A percentile compares a stretch with the other conserved stretches of the same genome.
phyloP scores from a whole-genome alignment of 1,140 invertebrate species.

The Rhopalosiphum maidis region DNA sequence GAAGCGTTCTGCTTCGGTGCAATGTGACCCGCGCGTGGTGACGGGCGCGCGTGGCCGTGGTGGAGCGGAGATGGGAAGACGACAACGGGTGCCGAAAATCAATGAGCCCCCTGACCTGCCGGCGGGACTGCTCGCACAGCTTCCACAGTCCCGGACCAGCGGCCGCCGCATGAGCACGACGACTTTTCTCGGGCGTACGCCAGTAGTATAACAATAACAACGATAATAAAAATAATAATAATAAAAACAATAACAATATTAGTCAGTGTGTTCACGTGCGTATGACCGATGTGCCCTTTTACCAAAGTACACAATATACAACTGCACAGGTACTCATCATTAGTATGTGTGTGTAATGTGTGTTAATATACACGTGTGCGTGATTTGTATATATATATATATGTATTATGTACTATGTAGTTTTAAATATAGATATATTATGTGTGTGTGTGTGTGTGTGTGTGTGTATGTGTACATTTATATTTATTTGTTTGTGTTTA shows the following conservation, averaged over 20 bases:
- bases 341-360: not conserved
- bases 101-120: slow-evolving; percentile 57
- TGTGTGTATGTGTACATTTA: not conserved
- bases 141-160: slow-evolving; percentile 56
- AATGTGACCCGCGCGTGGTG: slow-evolving; percentile 32
- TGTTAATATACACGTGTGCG: not conserved
- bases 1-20: slow-evolving; percentile 57
- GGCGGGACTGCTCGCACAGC: slow-evolving; percentile 51
- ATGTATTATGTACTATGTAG: not conserved
- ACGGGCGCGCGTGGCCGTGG: not conserved
- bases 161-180: slow-evolving; percentile 35
- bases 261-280: slow-evolving; percentile 22
- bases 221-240: not conserved
- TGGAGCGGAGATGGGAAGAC: not conserved
- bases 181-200: slow-evolving; percentile 19
- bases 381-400: not conserved
- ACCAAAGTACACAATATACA: slow-evolving; percentile 8
- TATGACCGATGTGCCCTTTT: slow-evolving; percentile 40
- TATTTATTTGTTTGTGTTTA: not conserved
- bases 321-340: slow-evolving; percentile 30
- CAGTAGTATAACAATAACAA: not conserved
- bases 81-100: slow-evolving; percentile 55
- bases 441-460: not conserved
- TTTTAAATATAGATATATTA: not conserved
- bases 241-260: not conserved